Evolutionary conservation across 2,888 invertebrate species (phyloP).

Genomic region (Synanthedon tipuliformis): DNA sequence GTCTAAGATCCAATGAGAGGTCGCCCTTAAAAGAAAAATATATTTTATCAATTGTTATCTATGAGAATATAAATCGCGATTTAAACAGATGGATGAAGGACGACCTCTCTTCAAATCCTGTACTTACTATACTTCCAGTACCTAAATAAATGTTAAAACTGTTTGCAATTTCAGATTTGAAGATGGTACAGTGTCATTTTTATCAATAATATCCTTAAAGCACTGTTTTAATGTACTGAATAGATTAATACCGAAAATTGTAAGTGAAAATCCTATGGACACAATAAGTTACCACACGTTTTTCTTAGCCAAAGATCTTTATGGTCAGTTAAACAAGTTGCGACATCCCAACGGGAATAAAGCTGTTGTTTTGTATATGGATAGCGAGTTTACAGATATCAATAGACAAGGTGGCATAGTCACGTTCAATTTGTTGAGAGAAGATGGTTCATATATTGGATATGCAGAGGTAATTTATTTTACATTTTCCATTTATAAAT

Average conservation of each 20-base stretch:
- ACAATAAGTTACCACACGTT: conserved; percentile 81
- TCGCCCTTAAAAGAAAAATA: too few species aligned
- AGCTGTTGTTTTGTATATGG: conserved; percentile 79
- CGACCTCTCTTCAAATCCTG: too few species aligned
- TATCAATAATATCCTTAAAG: conserved; percentile 83
- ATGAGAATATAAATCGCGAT: too few species aligned
- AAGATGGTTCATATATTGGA: conserved; percentile 84
- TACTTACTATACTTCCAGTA: background rate
- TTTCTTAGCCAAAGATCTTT: conserved; percentile 79
- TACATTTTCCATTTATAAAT: background rate
- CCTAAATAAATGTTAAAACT: background rate
- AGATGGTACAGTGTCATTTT: conserved; percentile 92
- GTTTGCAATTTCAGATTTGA: conserved; percentile 78
- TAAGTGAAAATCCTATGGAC: conserved; percentile 63
- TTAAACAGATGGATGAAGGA: too few species aligned
- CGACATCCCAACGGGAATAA: conserved; percentile 79
- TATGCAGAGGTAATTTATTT: conserved; percentile 79
- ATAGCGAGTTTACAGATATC: conserved; percentile 74
- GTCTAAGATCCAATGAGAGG: too few species aligned
- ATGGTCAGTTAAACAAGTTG: conserved; percentile 70
- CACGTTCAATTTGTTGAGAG: conserved; percentile 86
- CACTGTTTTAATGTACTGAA: conserved; percentile 85
- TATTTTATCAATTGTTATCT: too few species aligned
- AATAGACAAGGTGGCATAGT: conserved; percentile 85
- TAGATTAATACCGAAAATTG: conserved; percentile 69